Conservation (phyloP, 2,797 vertebrate genomes). For the Peromyscus aztecus region DNA sequence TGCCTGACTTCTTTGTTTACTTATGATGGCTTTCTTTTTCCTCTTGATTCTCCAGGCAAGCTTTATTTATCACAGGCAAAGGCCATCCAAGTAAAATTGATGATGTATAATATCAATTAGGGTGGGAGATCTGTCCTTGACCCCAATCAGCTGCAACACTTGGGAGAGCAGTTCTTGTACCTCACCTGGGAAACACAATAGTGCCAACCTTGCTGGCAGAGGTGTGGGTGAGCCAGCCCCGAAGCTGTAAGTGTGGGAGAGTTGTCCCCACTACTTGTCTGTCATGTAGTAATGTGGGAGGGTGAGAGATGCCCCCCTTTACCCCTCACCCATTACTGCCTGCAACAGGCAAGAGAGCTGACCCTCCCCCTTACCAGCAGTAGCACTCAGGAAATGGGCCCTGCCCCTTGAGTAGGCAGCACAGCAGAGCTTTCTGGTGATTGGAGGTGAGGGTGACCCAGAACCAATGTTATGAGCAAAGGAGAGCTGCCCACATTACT, state of each 20-base stretch:
- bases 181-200: background rate
- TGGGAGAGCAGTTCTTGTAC: background rate
- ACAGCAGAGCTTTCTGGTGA: too few relatives aligned
- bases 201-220: background rate
- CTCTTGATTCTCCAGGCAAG: too few relatives aligned
- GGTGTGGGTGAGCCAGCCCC: background rate
- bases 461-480: too few relatives aligned
- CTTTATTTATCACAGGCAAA: background rate
- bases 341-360: background rate
- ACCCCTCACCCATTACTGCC: background rate
- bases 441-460: too few relatives aligned
- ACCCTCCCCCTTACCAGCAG: background rate
- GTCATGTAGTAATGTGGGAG: background rate
- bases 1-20: too few relatives aligned
- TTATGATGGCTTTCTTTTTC: too few relatives aligned
- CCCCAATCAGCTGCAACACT: background rate
- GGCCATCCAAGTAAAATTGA: background rate
- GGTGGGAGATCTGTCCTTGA: background rate
- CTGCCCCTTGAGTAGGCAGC: too few relatives aligned
- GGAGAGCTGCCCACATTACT: too few relatives aligned
- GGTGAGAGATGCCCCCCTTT: background rate
- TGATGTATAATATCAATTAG: background rate
- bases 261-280: background rate
- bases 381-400: too few relatives aligned
- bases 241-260: background rate